These are phyloP conservation scores for Ashinkailepas kermadecensis DNA, from an alignment of 2,888 invertebrate species.

Conservation along the genomic window DNA sequence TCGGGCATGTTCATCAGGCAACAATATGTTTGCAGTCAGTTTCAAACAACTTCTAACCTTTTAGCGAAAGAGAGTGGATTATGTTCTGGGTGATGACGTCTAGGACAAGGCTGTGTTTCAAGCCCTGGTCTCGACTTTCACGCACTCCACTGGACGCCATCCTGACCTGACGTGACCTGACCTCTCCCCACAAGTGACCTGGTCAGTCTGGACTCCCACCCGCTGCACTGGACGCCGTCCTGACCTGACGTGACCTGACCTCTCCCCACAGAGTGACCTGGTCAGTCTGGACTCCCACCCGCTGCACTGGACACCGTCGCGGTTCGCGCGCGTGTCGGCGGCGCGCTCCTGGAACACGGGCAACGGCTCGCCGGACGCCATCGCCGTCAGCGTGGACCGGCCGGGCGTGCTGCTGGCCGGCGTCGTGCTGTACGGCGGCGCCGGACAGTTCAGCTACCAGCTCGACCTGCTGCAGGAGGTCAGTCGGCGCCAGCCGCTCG, in stretches of 20 bases:
- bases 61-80: too few relatives aligned
- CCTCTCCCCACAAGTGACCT: background rate
- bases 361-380: constrained; percentile 92
- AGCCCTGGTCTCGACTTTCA: background rate
- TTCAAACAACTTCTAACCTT: too few relatives aligned
- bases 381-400: constrained; percentile 86
- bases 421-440: constrained; percentile 80
- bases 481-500: too few relatives aligned
- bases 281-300: constrained; percentile 4
- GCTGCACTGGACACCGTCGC: constrained; percentile 58
- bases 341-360: constrained; percentile 94
- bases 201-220: background rate
- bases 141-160: constrained; percentile 54
- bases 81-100: too few relatives aligned
- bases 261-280: background rate
- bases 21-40: too few relatives aligned
- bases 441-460: constrained; percentile 82
- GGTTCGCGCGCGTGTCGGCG: constrained; percentile 83
- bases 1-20: background rate
- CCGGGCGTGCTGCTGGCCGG: constrained; percentile 83
- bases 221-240: constrained; percentile 57
- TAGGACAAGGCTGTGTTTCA: too few relatives aligned
- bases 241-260: too few relatives aligned
- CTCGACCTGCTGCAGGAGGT: constrained; percentile 73
- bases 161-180: constrained; percentile 38